These are phyloP conservation scores for Lontra canadensis DNA, from an alignment of 2,113 vertebrate genomes.

Conservation along the genomic window DNA sequence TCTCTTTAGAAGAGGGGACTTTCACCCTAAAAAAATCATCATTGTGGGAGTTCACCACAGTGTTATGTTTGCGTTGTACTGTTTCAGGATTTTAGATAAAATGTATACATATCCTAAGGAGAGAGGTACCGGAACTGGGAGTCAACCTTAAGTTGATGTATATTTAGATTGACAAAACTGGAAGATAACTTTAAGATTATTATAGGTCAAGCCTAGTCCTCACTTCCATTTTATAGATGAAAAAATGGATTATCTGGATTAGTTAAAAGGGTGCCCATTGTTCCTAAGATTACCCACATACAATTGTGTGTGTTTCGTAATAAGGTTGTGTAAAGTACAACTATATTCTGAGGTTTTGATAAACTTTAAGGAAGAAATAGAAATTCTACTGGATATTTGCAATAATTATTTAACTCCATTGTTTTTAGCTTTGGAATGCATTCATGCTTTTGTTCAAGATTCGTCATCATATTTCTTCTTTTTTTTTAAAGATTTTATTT, in stretches of 20 bases:
- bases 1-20: background rate
- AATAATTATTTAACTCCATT: background rate
- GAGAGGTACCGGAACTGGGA: background rate
- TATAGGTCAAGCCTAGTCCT: background rate
- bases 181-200: slow-evolving; percentile 3
- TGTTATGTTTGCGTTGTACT: slow-evolving; percentile 3
- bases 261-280: background rate
- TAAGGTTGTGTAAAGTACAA: background rate
- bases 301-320: background rate
- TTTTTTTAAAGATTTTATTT: background rate
- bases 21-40: background rate
- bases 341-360: slow-evolving; percentile 5
- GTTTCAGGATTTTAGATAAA: slow-evolving; percentile 44
- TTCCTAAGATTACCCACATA: background rate
- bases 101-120: slow-evolving; percentile 11
- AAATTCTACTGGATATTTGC: background rate
- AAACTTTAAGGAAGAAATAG: background rate
- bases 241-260: background rate
- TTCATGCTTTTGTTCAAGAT: slow-evolving; percentile 3
- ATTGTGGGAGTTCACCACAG: background rate
- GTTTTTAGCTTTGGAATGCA: slow-evolving; percentile 32
- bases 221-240: background rate
- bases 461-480: slow-evolving; percentile 25
- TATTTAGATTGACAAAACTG: background rate
- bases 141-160: background rate